Evolutionary conservation across 2,113 vertebrate genomes (phyloP).

Genomic region (Willisornis vidua): DNA sequence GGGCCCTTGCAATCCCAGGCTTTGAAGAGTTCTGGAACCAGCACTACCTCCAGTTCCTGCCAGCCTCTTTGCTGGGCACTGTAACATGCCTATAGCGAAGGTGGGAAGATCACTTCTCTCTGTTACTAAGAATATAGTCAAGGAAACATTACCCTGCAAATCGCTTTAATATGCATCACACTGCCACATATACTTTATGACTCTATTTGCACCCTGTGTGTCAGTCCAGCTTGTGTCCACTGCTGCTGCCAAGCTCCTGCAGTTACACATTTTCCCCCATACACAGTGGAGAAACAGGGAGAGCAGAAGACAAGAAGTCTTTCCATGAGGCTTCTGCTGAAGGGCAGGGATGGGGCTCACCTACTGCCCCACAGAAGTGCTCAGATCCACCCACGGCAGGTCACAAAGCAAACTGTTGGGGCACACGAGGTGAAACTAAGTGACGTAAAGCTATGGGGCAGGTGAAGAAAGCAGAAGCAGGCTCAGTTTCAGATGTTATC

Average conservation of each 20-base stretch:
- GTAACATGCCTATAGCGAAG: neutral
- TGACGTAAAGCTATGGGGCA: neutral
- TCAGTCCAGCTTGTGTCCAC: neutral
- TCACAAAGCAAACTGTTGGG: neutral
- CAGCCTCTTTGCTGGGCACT: neutral
- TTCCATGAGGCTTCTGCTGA: neutral
- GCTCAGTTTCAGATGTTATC: neutral
- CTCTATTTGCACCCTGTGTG: constrained; percentile 12
- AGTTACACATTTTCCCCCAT: neutral
- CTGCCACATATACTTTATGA: constrained; percentile 50
- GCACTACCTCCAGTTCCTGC: neutral
- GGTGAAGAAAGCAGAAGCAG: neutral
- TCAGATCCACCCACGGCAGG: neutral
- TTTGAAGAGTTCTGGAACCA: neutral
- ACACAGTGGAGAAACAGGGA: rapidly evolving
- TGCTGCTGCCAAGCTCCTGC: constrained; percentile 1
- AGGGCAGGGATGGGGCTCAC: neutral
- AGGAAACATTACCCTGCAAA: constrained; percentile 51
- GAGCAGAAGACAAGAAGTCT: neutral
- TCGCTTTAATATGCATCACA: constrained; percentile 35
- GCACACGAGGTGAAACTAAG: rapidly evolving
- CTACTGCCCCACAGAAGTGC: neutral
- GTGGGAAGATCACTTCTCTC: constrained; percentile 21
- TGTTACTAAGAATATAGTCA: constrained; percentile 38
- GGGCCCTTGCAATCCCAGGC: neutral